These are phyloP conservation scores for Sweltsa coloradensis DNA, from an alignment of 1,140 invertebrate genomes.

Conservation along the genomic window DNA sequence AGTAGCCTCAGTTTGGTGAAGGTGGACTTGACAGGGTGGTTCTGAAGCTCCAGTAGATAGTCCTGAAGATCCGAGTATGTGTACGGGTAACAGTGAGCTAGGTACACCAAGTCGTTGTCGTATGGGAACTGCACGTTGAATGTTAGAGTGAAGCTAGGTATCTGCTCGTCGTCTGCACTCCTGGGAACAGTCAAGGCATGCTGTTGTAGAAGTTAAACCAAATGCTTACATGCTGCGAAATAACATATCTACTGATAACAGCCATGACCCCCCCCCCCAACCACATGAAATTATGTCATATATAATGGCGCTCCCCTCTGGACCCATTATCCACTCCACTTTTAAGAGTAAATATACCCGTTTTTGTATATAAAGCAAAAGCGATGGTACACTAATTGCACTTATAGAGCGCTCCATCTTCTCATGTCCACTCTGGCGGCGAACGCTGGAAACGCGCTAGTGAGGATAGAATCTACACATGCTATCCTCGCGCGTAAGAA, in stretches of 20 bases:
- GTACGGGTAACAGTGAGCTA: conserved; percentile 96
- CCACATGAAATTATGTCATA: neutral
- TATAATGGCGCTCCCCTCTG: too few relatives aligned
- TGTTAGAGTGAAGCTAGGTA: conserved; percentile 68
- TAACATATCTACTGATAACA: neutral
- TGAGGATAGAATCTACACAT: too few relatives aligned
- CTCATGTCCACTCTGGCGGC: too few relatives aligned
- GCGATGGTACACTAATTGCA: too few relatives aligned
- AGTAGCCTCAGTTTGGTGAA: conserved; percentile 67
- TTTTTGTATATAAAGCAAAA: too few relatives aligned
- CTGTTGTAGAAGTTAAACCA: too few relatives aligned
- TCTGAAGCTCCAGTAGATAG: conserved; percentile 36
- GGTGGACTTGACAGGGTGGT: conserved; percentile 65
- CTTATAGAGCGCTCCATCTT: too few relatives aligned
- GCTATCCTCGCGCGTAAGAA: too few relatives aligned
- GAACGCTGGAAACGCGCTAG: too few relatives aligned
- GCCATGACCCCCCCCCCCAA: neutral
- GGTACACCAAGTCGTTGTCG: conserved; percentile 79
- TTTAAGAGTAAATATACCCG: too few relatives aligned
- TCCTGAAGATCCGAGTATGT: conserved; percentile 77
- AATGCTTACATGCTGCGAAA: neutral
- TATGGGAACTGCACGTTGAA: conserved; percentile 90
- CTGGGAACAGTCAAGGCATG: too few relatives aligned
- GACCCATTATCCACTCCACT: too few relatives aligned
- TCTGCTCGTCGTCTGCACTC: conserved; percentile 27